phyloP scores from a whole-genome alignment of 2,888 invertebrate genomes.

The Trichopria drosophilae region DNA sequence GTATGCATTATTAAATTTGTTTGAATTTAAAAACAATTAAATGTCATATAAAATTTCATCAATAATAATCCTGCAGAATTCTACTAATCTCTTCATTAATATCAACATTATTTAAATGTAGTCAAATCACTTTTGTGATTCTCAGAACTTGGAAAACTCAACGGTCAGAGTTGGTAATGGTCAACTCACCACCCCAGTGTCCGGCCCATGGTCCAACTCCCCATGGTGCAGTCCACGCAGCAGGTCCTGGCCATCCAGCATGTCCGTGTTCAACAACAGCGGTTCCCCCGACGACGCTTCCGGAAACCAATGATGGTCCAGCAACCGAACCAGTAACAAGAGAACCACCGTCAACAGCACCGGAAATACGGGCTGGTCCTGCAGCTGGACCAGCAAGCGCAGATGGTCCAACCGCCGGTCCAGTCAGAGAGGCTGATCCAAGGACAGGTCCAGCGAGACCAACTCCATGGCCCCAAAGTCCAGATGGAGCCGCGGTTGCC shows the following conservation, averaged over 20 bases:
- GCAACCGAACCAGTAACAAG: constrained; percentile 54
- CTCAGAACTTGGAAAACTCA: too few relatives aligned
- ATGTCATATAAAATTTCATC: too few relatives aligned
- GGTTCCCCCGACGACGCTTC: constrained; percentile 49
- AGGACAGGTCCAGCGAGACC: constrained; percentile 49
- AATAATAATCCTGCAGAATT: too few relatives aligned
- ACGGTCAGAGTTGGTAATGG: too few relatives aligned
- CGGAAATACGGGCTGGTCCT: constrained; percentile 52
- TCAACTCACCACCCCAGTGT: too few relatives aligned
- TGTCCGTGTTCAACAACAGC: constrained; percentile 42
- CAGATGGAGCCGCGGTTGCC: constrained; percentile 49
- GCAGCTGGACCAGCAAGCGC: constrained; percentile 49
- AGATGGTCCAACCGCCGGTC: constrained; percentile 47
- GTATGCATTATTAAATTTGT: too few relatives aligned
- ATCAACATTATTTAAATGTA: too few relatives aligned
- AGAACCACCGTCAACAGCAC: constrained; percentile 54
- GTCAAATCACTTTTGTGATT: too few relatives aligned
- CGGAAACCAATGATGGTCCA: constrained; percentile 51
- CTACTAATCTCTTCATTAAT: too few relatives aligned
- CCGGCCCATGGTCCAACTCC: too few relatives aligned
- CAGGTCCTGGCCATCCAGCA: constrained; percentile 18
- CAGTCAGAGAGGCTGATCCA: constrained; percentile 48
- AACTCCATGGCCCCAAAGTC: constrained; percentile 42
- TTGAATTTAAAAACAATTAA: too few relatives aligned
- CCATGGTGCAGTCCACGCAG: too few relatives aligned